Base-by-base conservation (phyloP, 2,797 vertebrate species). In the Euphonia xanthogaster region DNA sequence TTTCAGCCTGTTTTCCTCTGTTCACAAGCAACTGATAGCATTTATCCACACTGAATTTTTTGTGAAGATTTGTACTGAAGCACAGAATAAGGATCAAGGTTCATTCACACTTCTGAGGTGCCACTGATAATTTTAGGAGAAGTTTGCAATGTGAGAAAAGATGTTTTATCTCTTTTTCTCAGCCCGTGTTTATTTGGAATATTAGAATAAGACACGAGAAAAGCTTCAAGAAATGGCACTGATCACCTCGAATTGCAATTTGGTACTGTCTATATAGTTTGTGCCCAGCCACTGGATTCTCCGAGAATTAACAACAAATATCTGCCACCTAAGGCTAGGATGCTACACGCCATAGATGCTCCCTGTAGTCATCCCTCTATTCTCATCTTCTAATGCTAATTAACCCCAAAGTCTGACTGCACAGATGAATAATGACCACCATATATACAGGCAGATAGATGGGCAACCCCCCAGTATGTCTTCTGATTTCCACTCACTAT, bases 81-180 rank as follows among this genome's bases (percentile, higher is more conserved):
- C 9, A 55, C 13, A 47, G 78, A 89, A 31, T 42, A 77, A 70
- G 86, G 65, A 75, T 39, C 58, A 88, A 90, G 72, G 62, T 66
- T 87, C 50, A 73, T 66, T 91, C 18, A 18, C 7, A 19, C 44
- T 84, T 86, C 28, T 58, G 81, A 90, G 47, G 40, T 60, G 31
- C 5, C 51, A 48, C 15, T 39, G 27, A 31, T 78, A 73, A 83
- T 40, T 86, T 39, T n/a, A 71, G 31, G 19, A 72, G 33, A 67
- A 37, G 31, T 39, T 73, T 66, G 37, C 27, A 62, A 60, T 55
- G 33, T 76, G 25, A 74, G 31, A 70, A 81, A 81, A 75, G 1
- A 51, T 31, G 7, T n/a, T 92, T 81, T 62, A 4, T 50, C 22
- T 25, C 40, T 50, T 42, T 48, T 65, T 80, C 39, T 86, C 2